phyloP scores from a whole-genome alignment of 2,888 invertebrate genomes.

The Plebejus anna region DNA sequence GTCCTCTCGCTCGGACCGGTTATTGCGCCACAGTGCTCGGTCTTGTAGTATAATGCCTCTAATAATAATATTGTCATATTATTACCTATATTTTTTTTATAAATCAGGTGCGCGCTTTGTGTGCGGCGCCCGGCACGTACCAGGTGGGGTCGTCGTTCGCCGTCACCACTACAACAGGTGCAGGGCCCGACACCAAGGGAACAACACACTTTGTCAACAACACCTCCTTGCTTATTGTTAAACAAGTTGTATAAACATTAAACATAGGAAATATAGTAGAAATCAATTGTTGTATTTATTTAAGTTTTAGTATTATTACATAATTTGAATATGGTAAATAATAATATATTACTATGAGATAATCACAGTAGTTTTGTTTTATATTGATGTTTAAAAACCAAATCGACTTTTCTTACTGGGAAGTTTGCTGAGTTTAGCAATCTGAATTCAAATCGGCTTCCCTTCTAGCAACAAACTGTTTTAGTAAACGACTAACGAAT shows the following conservation, averaged over 20 bases:
- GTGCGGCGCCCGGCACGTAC: slow-evolving; percentile 83
- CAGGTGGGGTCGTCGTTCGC: slow-evolving; percentile 83
- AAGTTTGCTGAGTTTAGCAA: not conserved
- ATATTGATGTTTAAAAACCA: not conserved
- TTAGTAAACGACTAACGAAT: not conserved
- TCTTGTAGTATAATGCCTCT: too few relatives aligned
- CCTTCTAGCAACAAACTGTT: too few relatives aligned
- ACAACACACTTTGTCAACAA: slow-evolving; percentile 53
- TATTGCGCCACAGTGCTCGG: too few relatives aligned
- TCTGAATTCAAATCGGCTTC: not conserved
- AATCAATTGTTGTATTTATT: slow-evolving; percentile 14
- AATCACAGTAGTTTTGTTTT: not conserved
- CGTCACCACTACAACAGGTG: slow-evolving; percentile 44
- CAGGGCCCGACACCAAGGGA: slow-evolving; percentile 42
- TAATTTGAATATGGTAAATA: not conserved
- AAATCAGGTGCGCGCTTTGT: slow-evolving; percentile 79
- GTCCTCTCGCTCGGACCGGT: too few relatives aligned
- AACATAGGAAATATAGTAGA: not conserved
- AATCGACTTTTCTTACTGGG: not conserved
- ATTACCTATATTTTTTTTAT: not conserved
- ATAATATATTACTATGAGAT: not conserved
- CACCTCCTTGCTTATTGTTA: slow-evolving; percentile 63
- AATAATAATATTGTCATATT: not conserved
- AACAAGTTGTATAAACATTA: slow-evolving; percentile 46
- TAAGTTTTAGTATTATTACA: not conserved